These are phyloP conservation scores for Torymus tubicola DNA, from an alignment of 2,888 invertebrate species.

Conservation along the genomic window DNA sequence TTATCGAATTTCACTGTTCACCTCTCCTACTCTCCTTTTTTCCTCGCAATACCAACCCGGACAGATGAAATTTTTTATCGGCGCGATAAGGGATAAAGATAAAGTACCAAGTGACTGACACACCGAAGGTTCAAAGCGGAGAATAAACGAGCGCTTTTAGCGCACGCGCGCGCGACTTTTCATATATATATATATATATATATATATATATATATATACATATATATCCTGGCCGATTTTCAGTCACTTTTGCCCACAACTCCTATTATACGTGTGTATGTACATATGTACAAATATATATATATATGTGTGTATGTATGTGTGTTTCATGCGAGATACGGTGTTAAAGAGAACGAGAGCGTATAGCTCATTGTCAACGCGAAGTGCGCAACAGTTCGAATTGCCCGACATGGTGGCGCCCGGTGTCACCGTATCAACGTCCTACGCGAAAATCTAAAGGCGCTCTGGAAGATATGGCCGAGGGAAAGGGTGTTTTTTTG, in stretches of 20 bases:
- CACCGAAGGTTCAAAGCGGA: neutral
- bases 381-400: constrained; percentile 59
- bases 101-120: constrained; percentile 35
- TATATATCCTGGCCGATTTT: constrained; percentile 24
- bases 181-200: too few relatives aligned
- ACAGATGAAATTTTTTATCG: constrained; percentile 23
- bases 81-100: constrained; percentile 18
- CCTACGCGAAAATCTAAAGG: constrained; percentile 66
- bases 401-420: constrained; percentile 70
- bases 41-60: neutral
- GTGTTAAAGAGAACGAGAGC: constrained; percentile 7
- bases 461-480: constrained; percentile 30
- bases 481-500: constrained; percentile 26
- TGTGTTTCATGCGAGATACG: constrained; percentile 16
- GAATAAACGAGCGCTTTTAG: constrained; percentile 44
- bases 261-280: too few relatives aligned
- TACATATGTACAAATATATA: too few relatives aligned
- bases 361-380: constrained; percentile 56
- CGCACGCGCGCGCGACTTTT: constrained; percentile 21
- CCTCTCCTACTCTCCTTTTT: too few relatives aligned
- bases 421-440: constrained; percentile 61
- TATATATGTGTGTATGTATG: too few relatives aligned
- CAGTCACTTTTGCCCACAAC: constrained; percentile 17
- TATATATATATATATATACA: constrained; percentile 16
- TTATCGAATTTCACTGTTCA: neutral